Percentiles rank a stretch among this genome's conserved stretches.
phyloP scores from a whole-genome alignment of 2,113 vertebrate genomes.

The Psilopogon haemacephalus region DNA sequence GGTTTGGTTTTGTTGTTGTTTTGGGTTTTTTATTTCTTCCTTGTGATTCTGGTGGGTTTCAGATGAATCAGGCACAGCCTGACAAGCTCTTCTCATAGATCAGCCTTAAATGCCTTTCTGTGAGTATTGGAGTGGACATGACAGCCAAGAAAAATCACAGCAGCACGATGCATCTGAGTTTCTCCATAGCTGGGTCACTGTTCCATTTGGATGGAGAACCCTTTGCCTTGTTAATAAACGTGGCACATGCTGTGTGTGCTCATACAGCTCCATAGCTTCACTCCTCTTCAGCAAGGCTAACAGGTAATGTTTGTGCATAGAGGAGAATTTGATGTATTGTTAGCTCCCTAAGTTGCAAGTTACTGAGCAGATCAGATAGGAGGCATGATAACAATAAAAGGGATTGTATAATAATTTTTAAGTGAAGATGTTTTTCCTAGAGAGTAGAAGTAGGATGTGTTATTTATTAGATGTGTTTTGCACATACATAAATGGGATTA shows the following conservation, averaged over 20 bases:
- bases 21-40: too few species aligned
- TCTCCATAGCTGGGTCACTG: not conserved
- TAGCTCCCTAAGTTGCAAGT: not conserved
- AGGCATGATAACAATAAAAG: not conserved
- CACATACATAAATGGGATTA: not conserved
- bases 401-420: not conserved
- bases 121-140: not conserved
- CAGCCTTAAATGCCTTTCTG: not conserved
- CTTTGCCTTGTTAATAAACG: not conserved
- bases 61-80: not conserved
- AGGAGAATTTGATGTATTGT: not conserved
- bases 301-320: not conserved
- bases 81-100: not conserved
- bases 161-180: accelerated
- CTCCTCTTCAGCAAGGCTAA: not conserved
- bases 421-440: not conserved
- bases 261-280: not conserved
- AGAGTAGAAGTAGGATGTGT: not conserved
- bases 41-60: not conserved
- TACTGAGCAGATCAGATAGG: not conserved
- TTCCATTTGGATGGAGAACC: not conserved
- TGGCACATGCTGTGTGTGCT: accelerated
- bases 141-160: not conserved
- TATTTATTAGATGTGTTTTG: not conserved
- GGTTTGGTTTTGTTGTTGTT: too few species aligned